Conservation (phyloP, 2,113 vertebrate species). For the Gallinago media region DNA sequence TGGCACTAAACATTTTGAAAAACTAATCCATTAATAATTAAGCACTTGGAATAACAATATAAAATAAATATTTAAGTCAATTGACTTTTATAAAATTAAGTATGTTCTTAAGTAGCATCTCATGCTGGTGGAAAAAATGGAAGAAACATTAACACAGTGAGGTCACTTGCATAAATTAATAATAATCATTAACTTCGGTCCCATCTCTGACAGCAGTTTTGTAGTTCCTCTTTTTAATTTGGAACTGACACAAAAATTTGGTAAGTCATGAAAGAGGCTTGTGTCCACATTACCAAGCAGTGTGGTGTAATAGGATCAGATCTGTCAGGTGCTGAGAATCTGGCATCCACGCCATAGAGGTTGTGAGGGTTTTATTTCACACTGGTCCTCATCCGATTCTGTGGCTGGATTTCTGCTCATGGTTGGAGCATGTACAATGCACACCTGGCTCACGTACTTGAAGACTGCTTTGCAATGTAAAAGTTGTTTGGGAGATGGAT, state of each 20-base stretch:
- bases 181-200: background rate
- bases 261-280: background rate
- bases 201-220: background rate
- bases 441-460: background rate
- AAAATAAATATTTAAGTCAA: conserved; percentile 2
- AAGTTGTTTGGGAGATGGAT: background rate
- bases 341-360: background rate
- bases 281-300: background rate
- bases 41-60: background rate
- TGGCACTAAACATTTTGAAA: background rate
- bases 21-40: background rate
- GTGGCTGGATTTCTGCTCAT: conserved; percentile 1
- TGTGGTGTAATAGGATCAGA: background rate
- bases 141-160: background rate
- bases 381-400: background rate
- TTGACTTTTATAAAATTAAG: background rate
- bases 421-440: background rate
- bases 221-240: background rate
- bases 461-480: conserved; percentile 31
- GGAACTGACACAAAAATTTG: background rate
- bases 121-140: background rate
- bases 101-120: background rate
- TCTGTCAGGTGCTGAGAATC: background rate
- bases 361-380: conserved; percentile 20
- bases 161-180: background rate